A percentile compares a stretch with the other conserved stretches of the same genome.
These are phyloP conservation scores for Caloenas nicobarica DNA, from an alignment of 2,113 vertebrate genomes.

Conservation along the genomic window DNA sequence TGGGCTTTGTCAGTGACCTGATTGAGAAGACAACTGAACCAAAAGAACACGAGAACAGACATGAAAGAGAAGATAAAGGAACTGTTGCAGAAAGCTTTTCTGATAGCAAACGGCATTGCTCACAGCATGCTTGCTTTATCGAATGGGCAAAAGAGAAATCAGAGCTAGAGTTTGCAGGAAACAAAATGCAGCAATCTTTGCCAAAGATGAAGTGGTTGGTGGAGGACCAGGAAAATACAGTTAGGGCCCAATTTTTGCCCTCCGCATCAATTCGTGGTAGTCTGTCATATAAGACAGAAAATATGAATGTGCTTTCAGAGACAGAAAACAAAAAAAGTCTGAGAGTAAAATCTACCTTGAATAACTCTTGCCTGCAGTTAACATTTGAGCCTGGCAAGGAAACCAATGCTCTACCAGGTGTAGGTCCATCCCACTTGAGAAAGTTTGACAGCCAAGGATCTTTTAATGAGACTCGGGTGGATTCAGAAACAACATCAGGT, in stretches of 20 bases:
- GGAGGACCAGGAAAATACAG: not conserved
- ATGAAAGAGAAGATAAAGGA: not conserved
- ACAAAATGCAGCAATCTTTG: not conserved
- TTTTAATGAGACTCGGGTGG: not conserved
- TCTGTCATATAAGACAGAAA: not conserved
- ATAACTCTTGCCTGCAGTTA: not conserved
- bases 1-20: not conserved
- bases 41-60: not conserved
- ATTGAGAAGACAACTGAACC: not conserved
- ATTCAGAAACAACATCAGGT: not conserved
- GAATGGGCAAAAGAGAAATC: not conserved
- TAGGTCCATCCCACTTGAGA: not conserved
- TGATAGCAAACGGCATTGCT: not conserved
- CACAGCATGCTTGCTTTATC: not conserved
- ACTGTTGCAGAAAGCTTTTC: not conserved
- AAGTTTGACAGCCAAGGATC: not conserved
- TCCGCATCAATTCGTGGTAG: not conserved
- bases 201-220: not conserved
- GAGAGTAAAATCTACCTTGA: not conserved
- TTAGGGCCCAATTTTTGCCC: not conserved
- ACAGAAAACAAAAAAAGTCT: not conserved
- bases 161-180: not conserved
- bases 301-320: not conserved
- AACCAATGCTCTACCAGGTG: not conserved
- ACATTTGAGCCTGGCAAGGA: not conserved